Evolutionary conservation across 2,888 invertebrate genomes (phyloP), one percentile per base, ranked within the genome.

Genomic region (Cepaea hortensis): DNA sequence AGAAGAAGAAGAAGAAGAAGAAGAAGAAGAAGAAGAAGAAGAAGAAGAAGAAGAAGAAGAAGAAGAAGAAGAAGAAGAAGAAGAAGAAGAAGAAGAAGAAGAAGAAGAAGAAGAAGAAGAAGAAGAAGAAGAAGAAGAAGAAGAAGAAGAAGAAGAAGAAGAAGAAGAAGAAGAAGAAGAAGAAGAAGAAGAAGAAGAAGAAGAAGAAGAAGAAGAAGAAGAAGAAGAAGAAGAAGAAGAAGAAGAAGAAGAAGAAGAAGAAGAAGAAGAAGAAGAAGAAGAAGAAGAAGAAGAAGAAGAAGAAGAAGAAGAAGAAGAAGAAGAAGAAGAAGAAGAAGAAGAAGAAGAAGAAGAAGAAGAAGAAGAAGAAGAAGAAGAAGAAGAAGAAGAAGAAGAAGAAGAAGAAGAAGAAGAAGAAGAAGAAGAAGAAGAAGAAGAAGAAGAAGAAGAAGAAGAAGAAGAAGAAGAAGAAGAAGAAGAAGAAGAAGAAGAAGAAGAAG

Each of bases 61-160:
- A 72, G 23, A 72, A 23, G 72, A 72, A 72, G 72, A 72, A 72
- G n/a, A 72, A n/a, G 72, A 72, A 72, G 72, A 72, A 72, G 72
- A 72, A 72, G n/a, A 72, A 72, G 72, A 72, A 72, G 23, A 72
- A 72, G 23, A 23, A 72, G 9, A 7, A 72, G 23, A 23, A 72
- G 23, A 55, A 55, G 55, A 55, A 55, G 55, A 55, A 55, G 55
- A 55, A 55, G 55, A 55, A 55, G 55, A 55, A 55, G 55, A 55
- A 55, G 55, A 55, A 72, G 23, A 23, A 72, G 23, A 23, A 72
- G 23, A 20, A 72, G 23, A 7, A n/a, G 23, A 23, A 72, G 23
- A 23, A 72, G 23, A 7, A 72, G 9, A 23, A 72, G 23, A 23
- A 72, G 23, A 72, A 72, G 23, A 20, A 72, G 23, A 23, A 72